Conservation (phyloP, 2,797 vertebrate genomes). For the Catamblyrhynchus diadema region DNA sequence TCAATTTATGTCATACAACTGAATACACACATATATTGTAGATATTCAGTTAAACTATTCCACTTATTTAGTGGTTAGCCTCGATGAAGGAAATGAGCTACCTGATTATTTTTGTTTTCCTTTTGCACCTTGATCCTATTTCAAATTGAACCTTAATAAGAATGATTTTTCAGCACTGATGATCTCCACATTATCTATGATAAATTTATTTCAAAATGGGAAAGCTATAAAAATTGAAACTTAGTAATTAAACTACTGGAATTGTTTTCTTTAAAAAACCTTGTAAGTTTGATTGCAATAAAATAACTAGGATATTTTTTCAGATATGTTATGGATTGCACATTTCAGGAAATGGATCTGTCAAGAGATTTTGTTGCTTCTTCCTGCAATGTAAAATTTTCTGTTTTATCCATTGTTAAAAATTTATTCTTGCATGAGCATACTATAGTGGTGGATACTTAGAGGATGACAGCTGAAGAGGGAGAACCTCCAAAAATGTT, state of each 20-base stretch:
- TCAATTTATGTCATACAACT: not conserved
- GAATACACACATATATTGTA: not conserved
- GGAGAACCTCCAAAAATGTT: not conserved
- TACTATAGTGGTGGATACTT: not conserved
- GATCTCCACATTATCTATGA: not conserved
- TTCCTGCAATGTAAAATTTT: conserved; percentile 10
- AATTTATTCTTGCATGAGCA: not conserved
- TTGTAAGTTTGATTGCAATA: not conserved
- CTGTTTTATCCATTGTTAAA: conserved; percentile 44
- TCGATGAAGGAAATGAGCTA: not conserved
- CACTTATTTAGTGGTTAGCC: not conserved
- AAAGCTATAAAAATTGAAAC: not conserved
- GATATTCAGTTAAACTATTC: not conserved
- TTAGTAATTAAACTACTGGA: not conserved
- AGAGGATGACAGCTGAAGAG: not conserved
- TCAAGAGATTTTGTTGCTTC: not conserved
- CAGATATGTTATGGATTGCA: not conserved
- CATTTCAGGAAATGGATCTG: not conserved
- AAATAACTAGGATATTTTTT: not conserved
- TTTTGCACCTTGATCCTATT: not conserved
- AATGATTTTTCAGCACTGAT: not conserved
- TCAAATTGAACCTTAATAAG: not conserved
- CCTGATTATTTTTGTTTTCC: not conserved
- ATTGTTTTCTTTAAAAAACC: not conserved
- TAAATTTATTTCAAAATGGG: not conserved